These are phyloP conservation scores for Dinomys branickii DNA, from an alignment of 2,113 vertebrate genomes.

Conservation along the genomic window DNA sequence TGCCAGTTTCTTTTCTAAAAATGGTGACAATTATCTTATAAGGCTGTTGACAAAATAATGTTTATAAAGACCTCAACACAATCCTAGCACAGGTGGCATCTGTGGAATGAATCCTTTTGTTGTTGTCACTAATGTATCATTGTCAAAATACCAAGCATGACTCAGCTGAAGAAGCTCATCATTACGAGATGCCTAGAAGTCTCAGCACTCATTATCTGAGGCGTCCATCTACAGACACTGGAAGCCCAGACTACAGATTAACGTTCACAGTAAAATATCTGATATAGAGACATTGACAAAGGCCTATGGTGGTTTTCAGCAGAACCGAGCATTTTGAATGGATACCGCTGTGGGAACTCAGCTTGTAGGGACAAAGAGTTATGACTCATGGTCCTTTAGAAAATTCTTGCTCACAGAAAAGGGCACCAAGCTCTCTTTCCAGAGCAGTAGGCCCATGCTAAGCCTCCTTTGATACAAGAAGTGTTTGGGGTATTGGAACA, in stretches of 20 bases:
- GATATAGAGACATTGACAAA: background rate
- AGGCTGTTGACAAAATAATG: background rate
- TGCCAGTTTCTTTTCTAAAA: background rate
- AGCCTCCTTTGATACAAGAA: background rate
- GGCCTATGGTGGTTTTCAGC: background rate
- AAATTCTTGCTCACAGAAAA: background rate
- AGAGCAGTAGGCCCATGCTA: background rate
- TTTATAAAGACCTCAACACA: background rate
- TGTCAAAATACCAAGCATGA: background rate
- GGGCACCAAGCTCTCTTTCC: background rate
- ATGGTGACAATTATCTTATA: background rate
- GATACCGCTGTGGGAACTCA: background rate
- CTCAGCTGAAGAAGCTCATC: background rate
- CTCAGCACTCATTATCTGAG: background rate
- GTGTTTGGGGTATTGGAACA: background rate
- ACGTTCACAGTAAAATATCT: background rate
- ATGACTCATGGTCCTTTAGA: background rate
- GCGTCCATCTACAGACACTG: background rate
- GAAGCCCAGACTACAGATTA: background rate
- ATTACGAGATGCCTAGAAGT: background rate
- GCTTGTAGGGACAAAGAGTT: background rate
- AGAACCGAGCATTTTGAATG: background rate
- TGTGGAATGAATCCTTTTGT: background rate
- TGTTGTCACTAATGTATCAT: background rate
- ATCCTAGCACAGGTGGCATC: background rate